Base-by-base conservation (phyloP, 2,113 vertebrate genomes). In the Brachypteracias leptosomus region DNA sequence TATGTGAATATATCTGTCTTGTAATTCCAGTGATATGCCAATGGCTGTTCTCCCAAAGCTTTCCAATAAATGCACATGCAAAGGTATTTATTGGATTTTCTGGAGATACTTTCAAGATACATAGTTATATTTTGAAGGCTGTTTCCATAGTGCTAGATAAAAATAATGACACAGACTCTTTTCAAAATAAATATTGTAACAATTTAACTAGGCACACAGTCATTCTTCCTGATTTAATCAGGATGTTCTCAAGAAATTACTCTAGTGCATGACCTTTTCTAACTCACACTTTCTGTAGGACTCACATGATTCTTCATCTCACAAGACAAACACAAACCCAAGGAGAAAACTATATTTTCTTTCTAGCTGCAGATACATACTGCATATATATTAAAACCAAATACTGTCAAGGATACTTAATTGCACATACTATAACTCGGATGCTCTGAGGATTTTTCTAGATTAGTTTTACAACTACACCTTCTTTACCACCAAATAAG, bases 171-270 rank as follows among this genome's bases (percentile, higher is more conserved):
- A 80, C 35, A 59, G 75, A 16, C 9, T 83, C 29, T 83, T 96
- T 96, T 80, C 78, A 85, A 91, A 94, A 91, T 73, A 88, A 94
- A 85, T 94, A 77, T 46, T 86, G 55, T 47, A 86, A 61, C 85
- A 88, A 94, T 73, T 73, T 91, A 77, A 92, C 55, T 29, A 52
- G 47, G 68, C 51, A 93, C 36, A 81, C 38, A 54, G 63, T 70
- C 55, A 84, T 86, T 90, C 76, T 81, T 91, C 55, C 75, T 92
- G 72, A 95, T 88, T 87, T 57, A 93, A 93, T 95, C 80, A 71
- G 44, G 63, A 88, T 55, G 42, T 33, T 85, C 6, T 1, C 71
- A 80, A 59, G 35, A 91, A 90, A 94, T 63, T 52, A 68, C 71
- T 52, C 42, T 33, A 74, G 44, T 0, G 3, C 47, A 57, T 66